Percentiles rank a stretch among this genome's conserved stretches.
Evolutionary conservation across 30 jellyfish, hydroid and myxozoan genomes (phyloP).

Genomic region (Chrysaora quinquecirrha): DNA sequence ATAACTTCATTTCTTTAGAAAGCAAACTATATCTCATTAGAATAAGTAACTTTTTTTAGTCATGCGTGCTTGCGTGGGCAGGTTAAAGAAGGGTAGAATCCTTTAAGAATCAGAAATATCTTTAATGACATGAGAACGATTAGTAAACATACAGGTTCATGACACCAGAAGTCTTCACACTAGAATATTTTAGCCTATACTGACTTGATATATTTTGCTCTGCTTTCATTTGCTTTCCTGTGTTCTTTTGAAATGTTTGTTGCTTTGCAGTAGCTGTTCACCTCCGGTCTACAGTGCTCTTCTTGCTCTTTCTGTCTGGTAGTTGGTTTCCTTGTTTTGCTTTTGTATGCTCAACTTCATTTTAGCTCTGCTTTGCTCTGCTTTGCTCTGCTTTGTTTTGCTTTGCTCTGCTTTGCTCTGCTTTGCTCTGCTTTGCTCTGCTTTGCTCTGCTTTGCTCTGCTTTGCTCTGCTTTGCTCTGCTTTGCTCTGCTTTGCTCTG

Average conservation of each 20-base stretch:
- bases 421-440: neutral
- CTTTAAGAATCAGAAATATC: too few relatives aligned
- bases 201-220: neutral
- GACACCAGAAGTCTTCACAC: too few relatives aligned
- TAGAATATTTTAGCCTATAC: too few relatives aligned
- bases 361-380: neutral
- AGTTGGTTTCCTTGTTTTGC: neutral
- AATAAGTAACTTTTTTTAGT: too few relatives aligned
- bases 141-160: too few relatives aligned
- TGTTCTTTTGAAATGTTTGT: too few relatives aligned
- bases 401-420: neutral
- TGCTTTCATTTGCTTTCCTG: neutral
- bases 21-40: too few relatives aligned
- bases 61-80: too few relatives aligned
- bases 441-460: neutral
- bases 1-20: too few relatives aligned
- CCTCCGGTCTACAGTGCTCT: neutral
- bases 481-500: neutral
- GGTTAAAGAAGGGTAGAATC: too few relatives aligned
- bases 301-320: neutral
- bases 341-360: neutral
- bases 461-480: neutral
- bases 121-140: too few relatives aligned
- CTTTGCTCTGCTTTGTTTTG: conserved; percentile 2
- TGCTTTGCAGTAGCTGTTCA: neutral